Conservation (phyloP, 2,797 vertebrate species). For the Ammospiza maritima region DNA sequence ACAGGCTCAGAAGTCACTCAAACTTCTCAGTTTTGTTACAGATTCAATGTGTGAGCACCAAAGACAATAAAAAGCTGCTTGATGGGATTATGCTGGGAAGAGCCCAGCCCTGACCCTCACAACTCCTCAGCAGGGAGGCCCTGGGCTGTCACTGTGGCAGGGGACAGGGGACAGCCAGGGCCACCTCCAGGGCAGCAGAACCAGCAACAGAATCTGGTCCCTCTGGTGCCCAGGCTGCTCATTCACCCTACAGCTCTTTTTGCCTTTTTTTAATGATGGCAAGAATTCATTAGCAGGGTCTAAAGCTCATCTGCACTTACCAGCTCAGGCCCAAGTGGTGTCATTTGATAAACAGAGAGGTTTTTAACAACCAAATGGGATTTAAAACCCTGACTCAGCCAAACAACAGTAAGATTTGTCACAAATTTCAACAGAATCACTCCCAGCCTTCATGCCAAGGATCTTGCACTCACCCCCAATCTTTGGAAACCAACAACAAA, state of each 20-base stretch:
- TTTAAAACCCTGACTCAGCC: neutral
- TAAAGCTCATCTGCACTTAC: neutral
- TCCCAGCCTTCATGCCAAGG: neutral
- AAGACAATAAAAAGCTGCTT: neutral
- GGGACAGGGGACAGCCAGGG: neutral
- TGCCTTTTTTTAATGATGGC: fast-evolving
- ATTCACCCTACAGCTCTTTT: neutral
- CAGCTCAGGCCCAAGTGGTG: neutral
- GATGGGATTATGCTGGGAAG: neutral
- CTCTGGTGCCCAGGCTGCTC: fast-evolving
- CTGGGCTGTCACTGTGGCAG: neutral
- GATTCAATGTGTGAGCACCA: fast-evolving
- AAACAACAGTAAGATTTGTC: neutral
- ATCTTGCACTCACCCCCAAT: too few species aligned
- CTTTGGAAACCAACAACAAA: neutral
- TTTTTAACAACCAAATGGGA: neutral
- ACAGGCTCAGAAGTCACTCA: neutral
- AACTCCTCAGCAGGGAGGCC: neutral
- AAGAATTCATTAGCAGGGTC: neutral
- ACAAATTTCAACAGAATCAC: fast-evolving
- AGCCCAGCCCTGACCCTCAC: neutral
- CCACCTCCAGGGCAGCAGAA: neutral
- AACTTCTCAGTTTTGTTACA: neutral
- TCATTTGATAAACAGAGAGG: neutral
- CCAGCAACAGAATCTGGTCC: fast-evolving